Evolutionary conservation across 1,140 invertebrate species (phyloP), one percentile per base, ranked within the genome.

Genomic region (Conus ventricosus): DNA sequence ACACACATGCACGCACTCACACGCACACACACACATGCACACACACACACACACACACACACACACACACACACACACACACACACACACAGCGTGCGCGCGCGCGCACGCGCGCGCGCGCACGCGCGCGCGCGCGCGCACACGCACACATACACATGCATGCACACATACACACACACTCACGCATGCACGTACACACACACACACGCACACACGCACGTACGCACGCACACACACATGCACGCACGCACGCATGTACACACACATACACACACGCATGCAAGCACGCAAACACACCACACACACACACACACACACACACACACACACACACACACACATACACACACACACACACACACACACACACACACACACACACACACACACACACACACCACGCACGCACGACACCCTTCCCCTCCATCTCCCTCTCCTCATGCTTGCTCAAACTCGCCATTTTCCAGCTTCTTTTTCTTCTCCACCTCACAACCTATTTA

Each of bases 1-100:
- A n/a, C n/a, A n/a, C n/a, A n/a, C n/a, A n/a, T n/a, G n/a, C n/a
- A n/a, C n/a, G n/a, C n/a, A n/a, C n/a, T n/a, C n/a, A n/a, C n/a
- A n/a, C n/a, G n/a, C n/a, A n/a, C n/a, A n/a, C n/a, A n/a, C n/a
- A n/a, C n/a, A n/a, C n/a, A 78, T n/a, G n/a, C 25, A 78, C 76
- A 78, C n/a, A 78, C 76, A 78, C 76, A 78, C 76, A 78, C 76
- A 78, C 76, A 6, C 76, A 78, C 76, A 78, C 75, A 78, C 75
- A 78, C 75, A 78, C 75, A 39, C 75, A 78, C 75, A 78, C 75
- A 78, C 75, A 78, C 75, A 39, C 75, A 15, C 75, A 39, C 75
- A 15, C 10, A 78, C 75, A 20, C 67, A 71, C 67, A 20, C n/a
- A 71, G 13, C 55, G 13, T n/a, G n/a, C n/a, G 39, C 76, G 39